Evolutionary conservation across 1,140 invertebrate genomes (phyloP), one percentile per base, ranked within the genome.

Genomic region (Hetaerina americana): DNA sequence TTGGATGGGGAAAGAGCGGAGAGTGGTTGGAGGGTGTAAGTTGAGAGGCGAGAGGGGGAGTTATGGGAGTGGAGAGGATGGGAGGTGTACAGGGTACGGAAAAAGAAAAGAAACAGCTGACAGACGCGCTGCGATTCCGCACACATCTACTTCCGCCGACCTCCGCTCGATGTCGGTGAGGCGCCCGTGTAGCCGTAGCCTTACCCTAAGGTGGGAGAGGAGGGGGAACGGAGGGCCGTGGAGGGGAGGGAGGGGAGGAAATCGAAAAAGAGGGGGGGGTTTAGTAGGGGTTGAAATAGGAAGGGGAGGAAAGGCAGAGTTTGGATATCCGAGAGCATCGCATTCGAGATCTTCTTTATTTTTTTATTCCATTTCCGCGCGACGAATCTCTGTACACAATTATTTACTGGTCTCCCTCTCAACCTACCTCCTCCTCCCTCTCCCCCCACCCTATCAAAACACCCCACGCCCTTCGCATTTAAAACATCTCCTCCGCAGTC

Each of bases 101-200:
- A 73, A 73, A 71, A 68, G 66, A 28, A 29, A 25, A 40, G 68
- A 49, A 49, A 31, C 66, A 26, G 71, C 28, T 66, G 40, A 40
- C 40, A 18, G 68, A 31, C 66, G 49, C 18, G 26, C 27, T 27
- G 73, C 70, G 71, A 70, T 72, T 70, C 74, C 73, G 71, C 75
- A 72, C 74, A 71, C 69, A 71, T 74, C 69, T 74, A 75, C 70
- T 73, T 75, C 75, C 77, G 75, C 76, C 73, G 74, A 72, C 73
- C 70, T 74, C 71, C 75, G 76, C 74, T 72, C 25, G n/a, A 27
- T 49, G 72, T 18, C 22, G 66, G 22, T n/a, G 22, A 22, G 66
- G 70, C 22, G 69, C 27, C 26, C 18, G n/a, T 10, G 31, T 28
- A 25, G 71, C 28, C 66, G 68, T 29, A 28, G 24, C 40, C 24